Evolutionary conservation across 1,140 invertebrate genomes (phyloP), one percentile per base, ranked within the genome.

Genomic region (Oryctes rhinoceros): DNA sequence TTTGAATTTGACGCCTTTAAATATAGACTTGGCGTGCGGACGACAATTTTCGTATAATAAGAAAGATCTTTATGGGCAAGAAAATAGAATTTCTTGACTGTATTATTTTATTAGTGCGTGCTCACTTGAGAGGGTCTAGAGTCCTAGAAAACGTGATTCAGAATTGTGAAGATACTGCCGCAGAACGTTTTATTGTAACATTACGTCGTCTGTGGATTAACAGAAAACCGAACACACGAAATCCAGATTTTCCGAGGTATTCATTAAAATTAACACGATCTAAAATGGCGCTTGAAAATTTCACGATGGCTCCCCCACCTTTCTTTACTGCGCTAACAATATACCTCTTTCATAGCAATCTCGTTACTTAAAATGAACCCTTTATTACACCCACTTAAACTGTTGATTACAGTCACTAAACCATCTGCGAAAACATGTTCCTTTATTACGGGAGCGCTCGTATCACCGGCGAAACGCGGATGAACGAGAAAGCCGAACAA

Each of bases 351-450:
- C 65, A 71, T 24, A 24, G 65, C 65, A 71, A 71, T 71, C 65
- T 71, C 65, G 65, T 71, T 71, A 71, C 65, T 71, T 71, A 71
- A 71, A 71, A 71, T 35, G 65, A 71, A 35, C 65, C 65, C 65
- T 71, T 71, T 71, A 71, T 71, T 71, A 71, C 65, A 71, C 65
- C 65, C 65, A 71, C 65, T 71, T 71, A 71, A 71, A 71, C 11
- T 37, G 65, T 71, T 71, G 65, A 71, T 71, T 71, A 71, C 20
- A 71, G 65, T 71, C 65, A 71, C 65, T 71, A 71, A 71, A 71
- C 65, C 65, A 71, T 71, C 65, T 71, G 65, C 65, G 65, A 71
- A 71, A 71, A 71, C 65, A 71, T 71, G 65, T 71, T 71, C 65
- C 24, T 71, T 71, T 71, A 71, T 71, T 71, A 71, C 65, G 7